A percentile compares a stretch with the other conserved stretches of the same genome.
These are phyloP conservation scores for Amphibalanus amphitrite DNA, from an alignment of 1,140 invertebrate genomes.

Conservation along the genomic window DNA sequence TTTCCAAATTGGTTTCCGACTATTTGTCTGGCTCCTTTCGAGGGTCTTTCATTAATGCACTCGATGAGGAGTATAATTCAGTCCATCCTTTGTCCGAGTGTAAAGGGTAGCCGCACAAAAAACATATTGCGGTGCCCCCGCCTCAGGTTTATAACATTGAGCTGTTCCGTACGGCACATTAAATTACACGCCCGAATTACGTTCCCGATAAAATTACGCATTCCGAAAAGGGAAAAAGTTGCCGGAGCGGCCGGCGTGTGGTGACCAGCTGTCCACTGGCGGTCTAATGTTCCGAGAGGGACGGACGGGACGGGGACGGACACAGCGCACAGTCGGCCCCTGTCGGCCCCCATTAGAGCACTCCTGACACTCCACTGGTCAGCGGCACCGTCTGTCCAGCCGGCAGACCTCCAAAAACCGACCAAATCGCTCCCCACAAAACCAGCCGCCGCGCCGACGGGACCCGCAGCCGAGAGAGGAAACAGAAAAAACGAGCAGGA, in stretches of 20 bases:
- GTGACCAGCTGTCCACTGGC: neutral
- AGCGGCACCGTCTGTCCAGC: neutral
- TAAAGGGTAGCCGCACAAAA: constrained; percentile 1
- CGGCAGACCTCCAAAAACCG: no score
- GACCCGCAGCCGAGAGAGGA: neutral
- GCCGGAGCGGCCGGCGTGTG: no score
- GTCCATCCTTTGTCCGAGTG: neutral
- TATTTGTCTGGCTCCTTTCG: neutral
- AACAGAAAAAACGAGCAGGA: neutral
- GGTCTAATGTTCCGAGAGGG: neutral
- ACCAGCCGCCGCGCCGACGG: no score
- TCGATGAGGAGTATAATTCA: neutral
- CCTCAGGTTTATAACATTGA: neutral
- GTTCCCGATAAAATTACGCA: neutral
- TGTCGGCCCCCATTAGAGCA: neutral
- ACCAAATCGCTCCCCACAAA: no score
- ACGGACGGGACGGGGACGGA: neutral
- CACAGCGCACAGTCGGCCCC: neutral
- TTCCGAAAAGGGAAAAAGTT: neutral
- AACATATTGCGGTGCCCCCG: neutral
- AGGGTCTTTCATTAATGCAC: neutral
- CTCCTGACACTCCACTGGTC: neutral
- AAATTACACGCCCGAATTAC: neutral
- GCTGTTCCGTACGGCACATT: neutral
- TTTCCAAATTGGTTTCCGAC: neutral